Conservation (phyloP, 2,797 vertebrate genomes). For the Epinephelus coioides region DNA sequence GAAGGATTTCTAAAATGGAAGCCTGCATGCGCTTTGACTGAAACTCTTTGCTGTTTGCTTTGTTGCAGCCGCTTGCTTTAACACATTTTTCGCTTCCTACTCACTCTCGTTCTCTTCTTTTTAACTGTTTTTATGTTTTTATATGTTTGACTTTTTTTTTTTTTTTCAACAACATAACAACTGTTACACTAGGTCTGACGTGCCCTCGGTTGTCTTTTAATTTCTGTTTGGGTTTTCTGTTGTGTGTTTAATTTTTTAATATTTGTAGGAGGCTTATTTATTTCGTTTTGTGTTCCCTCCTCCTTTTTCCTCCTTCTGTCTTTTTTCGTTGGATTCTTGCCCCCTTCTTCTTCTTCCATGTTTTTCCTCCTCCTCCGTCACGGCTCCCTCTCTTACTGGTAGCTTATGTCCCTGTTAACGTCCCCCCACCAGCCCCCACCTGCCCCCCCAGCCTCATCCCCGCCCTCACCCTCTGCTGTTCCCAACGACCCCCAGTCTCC, state of each 20-base stretch:
- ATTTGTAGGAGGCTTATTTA: conserved; percentile 88
- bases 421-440: conserved; percentile 97
- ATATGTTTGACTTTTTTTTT: conserved; percentile 53
- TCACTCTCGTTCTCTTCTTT: conserved; percentile 70
- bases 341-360: conserved; percentile 67
- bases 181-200: conserved; percentile 59
- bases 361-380: conserved; percentile 77
- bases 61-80: conserved; percentile 82
- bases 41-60: conserved; percentile 66
- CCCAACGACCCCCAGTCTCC: conserved; percentile 99
- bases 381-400: conserved; percentile 94
- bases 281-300: conserved; percentile 89
- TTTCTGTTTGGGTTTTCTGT: conserved; percentile 77
- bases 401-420: conserved; percentile 99
- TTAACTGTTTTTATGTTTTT: conserved; percentile 61
- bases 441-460: conserved; percentile 88
- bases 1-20: conserved; percentile 49
- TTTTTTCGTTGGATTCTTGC: conserved; percentile 80
- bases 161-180: conserved; percentile 53
- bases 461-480: conserved; percentile 99
- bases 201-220: conserved; percentile 68
- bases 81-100: conserved; percentile 75
- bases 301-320: conserved; percentile 70
- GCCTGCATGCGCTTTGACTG: conserved; percentile 87
- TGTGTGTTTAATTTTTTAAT: conserved; percentile 81